These are phyloP conservation scores for Ricordea florida DNA, from an alignment of 92 coral and sea anemone genomes.

Conservation along the genomic window DNA sequence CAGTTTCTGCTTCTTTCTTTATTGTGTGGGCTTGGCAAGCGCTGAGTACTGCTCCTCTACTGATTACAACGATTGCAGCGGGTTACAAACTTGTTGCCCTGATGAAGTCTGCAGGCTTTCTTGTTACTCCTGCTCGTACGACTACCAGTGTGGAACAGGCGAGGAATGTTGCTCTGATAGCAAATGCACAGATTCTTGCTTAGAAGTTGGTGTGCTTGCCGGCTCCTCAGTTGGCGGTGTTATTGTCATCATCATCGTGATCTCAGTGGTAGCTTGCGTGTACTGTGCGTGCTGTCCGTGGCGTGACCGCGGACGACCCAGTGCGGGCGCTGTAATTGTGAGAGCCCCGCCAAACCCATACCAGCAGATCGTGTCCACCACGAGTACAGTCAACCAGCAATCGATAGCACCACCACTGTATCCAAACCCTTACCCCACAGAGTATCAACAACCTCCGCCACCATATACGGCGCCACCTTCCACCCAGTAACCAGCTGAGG, in stretches of 20 bases:
- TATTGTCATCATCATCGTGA: neutral
- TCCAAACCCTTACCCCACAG: neutral
- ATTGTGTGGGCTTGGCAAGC: neutral
- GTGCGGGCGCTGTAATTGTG: neutral
- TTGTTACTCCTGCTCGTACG: neutral
- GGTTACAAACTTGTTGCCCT: neutral
- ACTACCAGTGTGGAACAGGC: too few species aligned
- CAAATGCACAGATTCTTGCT: too few species aligned
- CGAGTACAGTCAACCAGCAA: neutral
- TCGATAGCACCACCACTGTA: neutral
- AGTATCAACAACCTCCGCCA: neutral
- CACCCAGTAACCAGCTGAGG: too few species aligned
- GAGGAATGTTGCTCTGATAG: neutral
- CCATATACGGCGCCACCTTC: neutral
- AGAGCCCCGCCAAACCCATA: neutral
- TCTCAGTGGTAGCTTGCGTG: neutral
- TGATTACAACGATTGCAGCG: neutral
- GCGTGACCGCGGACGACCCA: neutral
- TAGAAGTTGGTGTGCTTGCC: neutral
- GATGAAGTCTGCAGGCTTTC: neutral
- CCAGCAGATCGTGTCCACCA: neutral
- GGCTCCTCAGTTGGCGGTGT: neutral
- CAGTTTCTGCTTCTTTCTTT: neutral
- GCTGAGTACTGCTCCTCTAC: neutral
- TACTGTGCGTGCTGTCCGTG: slow-evolving; percentile 19